Base-by-base conservation (phyloP, 2,888 invertebrate species). In the Stenodera caucasica region DNA sequence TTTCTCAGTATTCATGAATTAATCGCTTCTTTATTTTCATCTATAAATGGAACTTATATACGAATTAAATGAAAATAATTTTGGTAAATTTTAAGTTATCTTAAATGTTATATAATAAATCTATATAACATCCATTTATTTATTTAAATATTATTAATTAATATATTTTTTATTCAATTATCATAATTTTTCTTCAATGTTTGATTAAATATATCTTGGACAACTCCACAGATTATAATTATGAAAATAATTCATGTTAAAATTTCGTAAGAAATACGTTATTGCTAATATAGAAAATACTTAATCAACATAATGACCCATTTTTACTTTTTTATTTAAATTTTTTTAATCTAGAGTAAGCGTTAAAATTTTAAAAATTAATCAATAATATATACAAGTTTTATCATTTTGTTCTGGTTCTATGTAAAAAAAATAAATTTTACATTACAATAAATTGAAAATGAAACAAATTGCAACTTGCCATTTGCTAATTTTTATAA, bases 41-140 rank as follows among this genome's bases (percentile, higher is more conserved):
- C n/a, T n/a, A n/a, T n/a, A n/a, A n/a, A n/a, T n/a, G n/a, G n/a
- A n/a, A n/a, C n/a, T n/a, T n/a, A n/a, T 5, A 37, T 37, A 40
- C 9, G 35, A 14, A 35, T n/a, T 9, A 40, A 40, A 40, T 40
- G 9, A 40, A 15, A 40, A 33, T n/a, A 15, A 37, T 9, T 15
- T 40, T 15, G 37, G 37, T 40, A 40, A 18, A 35, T 14, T 40
- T 40, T 35, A 35, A 35, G n/a, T 35, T n/a, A n/a, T n/a, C n/a
- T 35, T 35, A 35, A 40, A 40, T 40, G 37, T 40, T 40, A 40
- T 40, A 18, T 40, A 35, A 35, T 14, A 14, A 40, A 40, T 40
- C 37, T 18, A 40, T 40, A 40, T 40, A 40, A 40, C 37, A 40
- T 40, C 37, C 18, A 40, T 4, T 35, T 35, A 7, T 35, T 32